Base-by-base conservation (phyloP, 2,888 invertebrate genomes). In the Ochlodes sylvanus region DNA sequence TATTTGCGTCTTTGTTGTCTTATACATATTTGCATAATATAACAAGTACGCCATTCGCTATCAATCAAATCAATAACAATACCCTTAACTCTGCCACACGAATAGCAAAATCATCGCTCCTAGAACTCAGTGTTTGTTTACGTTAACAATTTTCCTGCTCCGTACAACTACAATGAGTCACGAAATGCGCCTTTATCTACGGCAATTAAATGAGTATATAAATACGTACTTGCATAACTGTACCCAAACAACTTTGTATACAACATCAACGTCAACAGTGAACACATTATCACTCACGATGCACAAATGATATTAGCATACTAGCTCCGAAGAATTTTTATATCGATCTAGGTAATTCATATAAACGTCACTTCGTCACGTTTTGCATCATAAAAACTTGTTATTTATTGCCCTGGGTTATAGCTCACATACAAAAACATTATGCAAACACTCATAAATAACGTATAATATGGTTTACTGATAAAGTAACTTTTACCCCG, bases 191-290 rank as follows among this genome's bases (percentile, higher is more conserved):
- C 27, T 42, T 17, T 44, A 54, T 54, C 19, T 42, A 50, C 50
- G 58, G 60, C 54, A 54, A 54, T 60, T 60, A 52, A 42, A 60
- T 66, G 7, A 27, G 17, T 41, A 27, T 60, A 66, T 54, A 60
- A 54, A 32, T 52, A 58, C 52, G 32, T 58, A 66, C 65, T 9
- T 44, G 44, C 42, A 44, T 19, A 44, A 56, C 34, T 10, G 32
- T 55, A 32, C 17, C 44, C 17, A 14, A 14, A 21, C 38, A 63
- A 12, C 0, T 55, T 7, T 15, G 27, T 27, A 15, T 54, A 54
- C 42, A 54, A 55, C 42, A 63, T 15, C n/a, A 57, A 14, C 7
- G 38, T 38, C 47, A 57, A 47, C 47, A 57, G 44, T 7, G 21
- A 64, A 47, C 47, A 42, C 56, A 57, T 56, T 57, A 56, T 64